Conservation (phyloP, 2,797 vertebrate species). For the Eupleurogrammus muticus region DNA sequence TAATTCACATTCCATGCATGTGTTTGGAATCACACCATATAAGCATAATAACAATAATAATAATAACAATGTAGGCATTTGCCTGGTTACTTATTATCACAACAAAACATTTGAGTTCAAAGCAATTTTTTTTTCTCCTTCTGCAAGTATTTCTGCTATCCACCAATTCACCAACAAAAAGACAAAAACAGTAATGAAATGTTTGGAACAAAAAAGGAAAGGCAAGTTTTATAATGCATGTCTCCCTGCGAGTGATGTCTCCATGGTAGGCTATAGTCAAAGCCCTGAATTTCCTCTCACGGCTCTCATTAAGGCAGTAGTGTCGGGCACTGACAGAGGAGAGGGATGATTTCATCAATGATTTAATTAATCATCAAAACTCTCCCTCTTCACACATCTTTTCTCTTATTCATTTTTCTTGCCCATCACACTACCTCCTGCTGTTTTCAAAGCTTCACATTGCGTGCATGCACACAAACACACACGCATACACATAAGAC, state of each 20-base stretch:
- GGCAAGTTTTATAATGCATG: slow-evolving; percentile 70
- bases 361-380: slow-evolving; percentile 79
- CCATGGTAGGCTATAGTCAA: slow-evolving; percentile 47
- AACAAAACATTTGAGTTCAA: slow-evolving; percentile 25
- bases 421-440: slow-evolving; percentile 40
- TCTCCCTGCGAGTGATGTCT: slow-evolving; percentile 62
- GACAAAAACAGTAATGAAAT: slow-evolving; percentile 20
- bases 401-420: slow-evolving; percentile 38
- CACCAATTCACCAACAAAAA: slow-evolving; percentile 26
- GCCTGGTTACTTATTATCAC: slow-evolving; percentile 18
- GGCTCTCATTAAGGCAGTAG: slow-evolving; percentile 68
- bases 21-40: slow-evolving; percentile 11
- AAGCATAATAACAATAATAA: too few species aligned
- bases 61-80: background rate
- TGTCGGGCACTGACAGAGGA: slow-evolving; percentile 56
- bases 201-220: slow-evolving; percentile 37
- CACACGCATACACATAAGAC: slow-evolving; percentile 25
- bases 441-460: slow-evolving; percentile 37
- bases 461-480: slow-evolving; percentile 22
- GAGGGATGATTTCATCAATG: slow-evolving; percentile 74
- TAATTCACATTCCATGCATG: background rate
- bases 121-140: slow-evolving; percentile 7
- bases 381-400: slow-evolving; percentile 43
- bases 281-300: slow-evolving; percentile 61
- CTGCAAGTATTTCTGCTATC: slow-evolving; percentile 23